Evolutionary conservation across 2,888 invertebrate species (phyloP).

Genomic region (Rotaria magnacalcarata): DNA sequence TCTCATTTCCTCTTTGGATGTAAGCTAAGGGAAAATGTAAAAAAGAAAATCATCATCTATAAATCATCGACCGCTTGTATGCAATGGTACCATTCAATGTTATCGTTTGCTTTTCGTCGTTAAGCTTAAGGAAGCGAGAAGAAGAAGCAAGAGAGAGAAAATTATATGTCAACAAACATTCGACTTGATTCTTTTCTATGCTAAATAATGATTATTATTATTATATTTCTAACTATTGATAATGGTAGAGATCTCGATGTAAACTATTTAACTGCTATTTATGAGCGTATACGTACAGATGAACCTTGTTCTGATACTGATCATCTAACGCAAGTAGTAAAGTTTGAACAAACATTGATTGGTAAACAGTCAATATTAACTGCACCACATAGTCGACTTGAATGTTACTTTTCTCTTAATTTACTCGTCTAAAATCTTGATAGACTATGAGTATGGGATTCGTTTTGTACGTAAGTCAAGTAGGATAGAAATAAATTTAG

Average conservation of each 20-base stretch:
- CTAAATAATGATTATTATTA: constrained; percentile 26
- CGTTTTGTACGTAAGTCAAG: constrained; percentile 73
- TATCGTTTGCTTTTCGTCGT: background rate
- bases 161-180: background rate
- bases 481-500: constrained; percentile 69
- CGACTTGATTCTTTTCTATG: background rate
- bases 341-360: constrained; percentile 88
- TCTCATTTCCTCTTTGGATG: background rate
- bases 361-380: constrained; percentile 83
- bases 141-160: background rate
- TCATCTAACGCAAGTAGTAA: constrained; percentile 87
- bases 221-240: constrained; percentile 42
- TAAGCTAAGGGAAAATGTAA: background rate
- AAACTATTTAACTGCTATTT: constrained; percentile 85
- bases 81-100: background rate
- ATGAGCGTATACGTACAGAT: constrained; percentile 85
- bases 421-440: too few relatives aligned
- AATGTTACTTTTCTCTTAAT: constrained; percentile 80
- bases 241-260: constrained; percentile 75
- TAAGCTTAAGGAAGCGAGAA: background rate
- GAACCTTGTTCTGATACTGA: constrained; percentile 94
- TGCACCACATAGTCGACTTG: constrained; percentile 85
- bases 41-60: constrained; percentile 36
- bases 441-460: constrained; percentile 89
- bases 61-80: constrained; percentile 18